These are phyloP conservation scores for Gortyna flavago DNA, from an alignment of 2,888 invertebrate species.

Conservation along the genomic window DNA sequence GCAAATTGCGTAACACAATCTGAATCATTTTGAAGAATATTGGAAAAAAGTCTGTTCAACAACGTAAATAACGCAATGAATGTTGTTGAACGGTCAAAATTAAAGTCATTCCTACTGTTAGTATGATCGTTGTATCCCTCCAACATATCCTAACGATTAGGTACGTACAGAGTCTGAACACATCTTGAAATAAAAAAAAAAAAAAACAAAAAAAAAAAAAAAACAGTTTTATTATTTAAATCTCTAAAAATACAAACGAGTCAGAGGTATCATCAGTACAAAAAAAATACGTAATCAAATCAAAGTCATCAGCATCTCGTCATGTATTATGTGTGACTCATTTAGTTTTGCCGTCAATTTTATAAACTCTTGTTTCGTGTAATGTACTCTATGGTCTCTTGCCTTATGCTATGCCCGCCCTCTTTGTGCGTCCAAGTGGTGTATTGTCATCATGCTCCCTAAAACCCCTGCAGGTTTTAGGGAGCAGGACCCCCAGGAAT, in stretches of 20 bases:
- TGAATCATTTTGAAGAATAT: too few species aligned
- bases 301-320: not conserved
- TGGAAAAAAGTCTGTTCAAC: too few species aligned
- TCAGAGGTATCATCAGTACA: not conserved
- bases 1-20: too few species aligned
- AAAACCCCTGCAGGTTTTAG: too few species aligned
- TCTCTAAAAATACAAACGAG: not conserved
- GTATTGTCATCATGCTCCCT: not conserved
- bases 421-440: not conserved
- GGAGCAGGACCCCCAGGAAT: too few species aligned
- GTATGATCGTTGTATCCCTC: not conserved
- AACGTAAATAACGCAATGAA: too few species aligned
- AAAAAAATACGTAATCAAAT: constrained; percentile 15
- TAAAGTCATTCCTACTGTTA: too few species aligned
- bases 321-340: constrained; percentile 18
- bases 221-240: not conserved
- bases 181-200: not conserved
- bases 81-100: too few species aligned
- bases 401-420: not conserved
- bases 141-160: not conserved
- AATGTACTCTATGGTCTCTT: not conserved
- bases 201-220: not conserved
- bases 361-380: not conserved
- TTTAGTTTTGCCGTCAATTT: not conserved
- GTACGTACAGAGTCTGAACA: not conserved